phyloP scores from a whole-genome alignment of 2,797 vertebrate genomes.

The Hapalemur alaotrensis region DNA sequence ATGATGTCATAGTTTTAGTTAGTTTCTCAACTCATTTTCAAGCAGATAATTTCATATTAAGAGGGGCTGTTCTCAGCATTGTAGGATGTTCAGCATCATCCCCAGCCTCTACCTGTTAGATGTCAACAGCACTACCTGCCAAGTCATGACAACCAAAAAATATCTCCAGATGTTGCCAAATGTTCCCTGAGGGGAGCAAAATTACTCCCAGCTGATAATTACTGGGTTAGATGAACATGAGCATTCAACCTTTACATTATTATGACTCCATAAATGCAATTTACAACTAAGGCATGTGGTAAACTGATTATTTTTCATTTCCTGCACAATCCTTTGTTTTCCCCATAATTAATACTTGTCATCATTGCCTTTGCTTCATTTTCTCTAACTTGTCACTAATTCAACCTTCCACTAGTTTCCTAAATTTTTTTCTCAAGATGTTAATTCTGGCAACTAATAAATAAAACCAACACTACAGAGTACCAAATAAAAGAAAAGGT shows the following conservation, averaged over 20 bases:
- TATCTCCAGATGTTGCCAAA: neutral
- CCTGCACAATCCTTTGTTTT: neutral
- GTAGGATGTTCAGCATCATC: neutral
- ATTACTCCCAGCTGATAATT: neutral
- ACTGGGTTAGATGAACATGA: neutral
- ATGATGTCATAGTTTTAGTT: neutral
- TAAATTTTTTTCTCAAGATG: neutral
- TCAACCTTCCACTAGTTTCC: neutral
- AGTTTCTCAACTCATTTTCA: neutral
- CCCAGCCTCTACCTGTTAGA: neutral
- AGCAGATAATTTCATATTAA: neutral
- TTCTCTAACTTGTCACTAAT: neutral
- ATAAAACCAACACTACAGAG: neutral
- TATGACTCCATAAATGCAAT: neutral
- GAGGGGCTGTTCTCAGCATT: neutral
- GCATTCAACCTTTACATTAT: neutral
- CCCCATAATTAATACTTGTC: neutral
- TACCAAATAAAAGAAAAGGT: neutral
- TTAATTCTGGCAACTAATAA: neutral
- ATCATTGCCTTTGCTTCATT: neutral
- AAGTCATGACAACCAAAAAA: neutral
- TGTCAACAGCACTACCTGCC: neutral
- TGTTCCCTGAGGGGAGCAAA: neutral
- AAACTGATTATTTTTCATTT: neutral
- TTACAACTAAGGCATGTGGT: neutral